phyloP scores from a whole-genome alignment of 2,797 vertebrate species.

The Siniperca obscura region DNA sequence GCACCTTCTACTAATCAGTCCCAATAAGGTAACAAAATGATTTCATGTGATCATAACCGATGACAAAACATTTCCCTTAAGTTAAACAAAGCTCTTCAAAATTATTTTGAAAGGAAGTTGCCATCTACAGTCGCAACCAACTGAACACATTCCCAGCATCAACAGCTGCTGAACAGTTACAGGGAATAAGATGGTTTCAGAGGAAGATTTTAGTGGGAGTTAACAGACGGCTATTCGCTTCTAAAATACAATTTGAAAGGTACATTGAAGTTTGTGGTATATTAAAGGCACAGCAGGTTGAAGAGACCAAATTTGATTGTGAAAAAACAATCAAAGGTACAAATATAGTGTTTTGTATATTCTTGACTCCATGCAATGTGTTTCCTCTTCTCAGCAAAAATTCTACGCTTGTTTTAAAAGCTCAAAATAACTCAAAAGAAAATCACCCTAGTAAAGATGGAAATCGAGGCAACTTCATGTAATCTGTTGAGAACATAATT shows the following conservation, averaged over 20 bases:
- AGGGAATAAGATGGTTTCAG: not conserved
- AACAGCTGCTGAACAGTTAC: not conserved
- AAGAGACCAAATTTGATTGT: not conserved
- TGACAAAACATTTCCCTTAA: not conserved
- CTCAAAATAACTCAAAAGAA: not conserved
- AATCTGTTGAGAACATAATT: not conserved
- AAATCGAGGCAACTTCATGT: too few relatives aligned
- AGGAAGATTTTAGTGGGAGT: not conserved
- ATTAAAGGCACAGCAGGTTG: constrained; percentile 60
- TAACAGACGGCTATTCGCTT: not conserved
- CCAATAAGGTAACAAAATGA: not conserved
- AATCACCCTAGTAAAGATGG: not conserved
- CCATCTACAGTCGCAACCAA: constrained; percentile 8
- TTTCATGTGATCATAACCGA: not conserved
- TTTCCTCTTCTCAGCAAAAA: not conserved
- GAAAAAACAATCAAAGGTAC: constrained; percentile 8
- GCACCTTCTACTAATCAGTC: not conserved
- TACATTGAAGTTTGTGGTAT: not conserved
- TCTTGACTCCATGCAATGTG: not conserved
- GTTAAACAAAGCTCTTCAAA: constrained; percentile 3
- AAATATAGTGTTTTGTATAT: not conserved
- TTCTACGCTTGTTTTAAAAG: not conserved
- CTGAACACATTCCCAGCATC: not conserved
- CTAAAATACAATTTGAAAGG: constrained; percentile 16
- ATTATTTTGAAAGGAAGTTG: constrained; percentile 27